A percentile compares a stretch with the other conserved stretches of the same genome.
These are phyloP conservation scores for Chloebia gouldiae DNA, from an alignment of 2,113 vertebrate genomes.

Conservation along the genomic window DNA sequence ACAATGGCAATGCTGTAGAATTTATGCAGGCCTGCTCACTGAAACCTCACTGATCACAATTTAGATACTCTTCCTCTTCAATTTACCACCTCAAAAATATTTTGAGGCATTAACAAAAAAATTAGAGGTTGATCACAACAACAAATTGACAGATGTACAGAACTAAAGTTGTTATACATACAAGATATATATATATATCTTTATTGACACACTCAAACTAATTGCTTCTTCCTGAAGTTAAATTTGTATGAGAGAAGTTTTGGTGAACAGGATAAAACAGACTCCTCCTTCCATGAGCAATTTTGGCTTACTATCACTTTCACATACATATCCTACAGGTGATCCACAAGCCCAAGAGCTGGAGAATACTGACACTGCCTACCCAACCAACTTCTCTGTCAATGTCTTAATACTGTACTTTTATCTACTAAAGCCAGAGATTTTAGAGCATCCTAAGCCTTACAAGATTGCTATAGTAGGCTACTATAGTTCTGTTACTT, in stretches of 20 bases:
- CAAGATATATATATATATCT: neutral
- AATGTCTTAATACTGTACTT: neutral
- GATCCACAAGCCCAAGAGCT: neutral
- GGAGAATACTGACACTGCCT: neutral
- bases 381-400: neutral
- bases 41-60: neutral
- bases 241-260: neutral
- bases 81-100: neutral
- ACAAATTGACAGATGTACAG: neutral
- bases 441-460: neutral
- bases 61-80: neutral
- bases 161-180: neutral
- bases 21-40: neutral
- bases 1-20: fast-evolving
- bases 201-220: neutral
- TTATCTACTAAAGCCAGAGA: neutral
- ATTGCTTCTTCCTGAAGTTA: neutral
- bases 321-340: neutral
- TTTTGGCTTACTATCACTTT: neutral
- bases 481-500: neutral
- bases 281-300: neutral
- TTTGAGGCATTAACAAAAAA: neutral
- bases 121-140: neutral
- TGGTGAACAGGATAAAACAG: neutral
- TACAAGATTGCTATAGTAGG: neutral